Conservation (phyloP, 2,888 invertebrate genomes). For the Phengaris alcon region DNA sequence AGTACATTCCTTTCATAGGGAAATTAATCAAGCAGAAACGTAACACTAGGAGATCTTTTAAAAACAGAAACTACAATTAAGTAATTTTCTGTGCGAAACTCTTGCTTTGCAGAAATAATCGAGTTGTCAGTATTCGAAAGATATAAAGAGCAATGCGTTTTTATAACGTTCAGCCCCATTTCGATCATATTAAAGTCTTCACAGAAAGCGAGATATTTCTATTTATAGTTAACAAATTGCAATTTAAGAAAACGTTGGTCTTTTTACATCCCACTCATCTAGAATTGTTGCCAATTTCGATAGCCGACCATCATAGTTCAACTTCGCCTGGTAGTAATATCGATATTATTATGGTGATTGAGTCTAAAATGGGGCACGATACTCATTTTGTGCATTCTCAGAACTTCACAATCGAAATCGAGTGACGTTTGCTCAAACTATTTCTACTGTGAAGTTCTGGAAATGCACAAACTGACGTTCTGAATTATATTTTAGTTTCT, state of each 20-base stretch:
- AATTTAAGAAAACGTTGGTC: background rate
- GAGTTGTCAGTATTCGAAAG: background rate
- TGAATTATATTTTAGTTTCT: too few species aligned
- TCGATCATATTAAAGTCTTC: constrained; percentile 18
- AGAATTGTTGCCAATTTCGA: background rate
- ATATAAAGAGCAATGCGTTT: constrained; percentile 1
- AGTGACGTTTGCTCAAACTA: too few species aligned
- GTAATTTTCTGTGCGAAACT: background rate
- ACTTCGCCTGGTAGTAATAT: background rate
- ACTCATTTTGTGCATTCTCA: too few species aligned
- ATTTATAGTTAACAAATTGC: constrained; percentile 25
- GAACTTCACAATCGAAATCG: too few species aligned
- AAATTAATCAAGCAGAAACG: too few species aligned
- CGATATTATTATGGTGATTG: background rate
- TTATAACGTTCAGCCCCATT: background rate
- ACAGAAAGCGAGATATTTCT: constrained; percentile 25
- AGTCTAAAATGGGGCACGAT: too few species aligned
- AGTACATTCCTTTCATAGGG: background rate
- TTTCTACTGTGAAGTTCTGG: too few species aligned
- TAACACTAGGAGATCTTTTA: too few species aligned
- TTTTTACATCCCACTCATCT: constrained; percentile 5
- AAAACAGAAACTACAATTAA: too few species aligned
- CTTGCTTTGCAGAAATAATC: background rate
- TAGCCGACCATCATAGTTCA: background rate
- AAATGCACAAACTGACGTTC: too few species aligned